A percentile compares a stretch with the other conserved stretches of the same genome.
phyloP scores from a whole-genome alignment of 2,113 vertebrate species.

The Cololabis saira region DNA sequence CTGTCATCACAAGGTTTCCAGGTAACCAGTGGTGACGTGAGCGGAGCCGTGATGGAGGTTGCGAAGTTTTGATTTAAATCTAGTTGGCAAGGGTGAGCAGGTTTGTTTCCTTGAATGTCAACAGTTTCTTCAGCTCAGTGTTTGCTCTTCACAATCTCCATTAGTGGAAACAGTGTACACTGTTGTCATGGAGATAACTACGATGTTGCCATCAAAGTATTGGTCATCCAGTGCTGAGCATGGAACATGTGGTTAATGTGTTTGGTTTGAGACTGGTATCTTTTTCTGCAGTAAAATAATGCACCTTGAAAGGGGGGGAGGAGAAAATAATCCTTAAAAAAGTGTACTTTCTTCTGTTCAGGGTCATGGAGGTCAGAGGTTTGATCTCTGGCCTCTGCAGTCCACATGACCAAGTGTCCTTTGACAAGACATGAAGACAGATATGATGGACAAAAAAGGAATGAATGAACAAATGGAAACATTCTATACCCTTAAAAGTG shows the following conservation, averaged over 20 bases:
- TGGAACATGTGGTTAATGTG: not conserved
- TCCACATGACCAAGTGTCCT: no score
- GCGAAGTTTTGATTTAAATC: not conserved
- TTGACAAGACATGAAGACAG: no score
- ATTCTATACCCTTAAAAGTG: no score
- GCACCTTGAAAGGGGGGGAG: no score
- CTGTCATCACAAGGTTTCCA: not conserved
- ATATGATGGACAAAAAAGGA: no score
- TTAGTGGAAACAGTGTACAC: not conserved
- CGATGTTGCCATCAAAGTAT: not conserved
- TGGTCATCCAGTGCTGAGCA: not conserved
- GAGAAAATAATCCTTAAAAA: no score
- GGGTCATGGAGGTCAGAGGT: no score
- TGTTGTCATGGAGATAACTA: constrained; percentile 14
- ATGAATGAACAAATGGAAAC: no score
- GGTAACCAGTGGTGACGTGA: not conserved
- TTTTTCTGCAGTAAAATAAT: not conserved
- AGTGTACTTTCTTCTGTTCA: no score
- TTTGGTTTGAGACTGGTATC: no score
- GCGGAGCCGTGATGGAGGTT: not conserved
- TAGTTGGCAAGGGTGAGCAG: not conserved
- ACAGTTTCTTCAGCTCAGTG: constrained; percentile 7
- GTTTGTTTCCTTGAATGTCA: not conserved
- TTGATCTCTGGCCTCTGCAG: no score
- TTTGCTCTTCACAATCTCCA: not conserved